phyloP scores from a whole-genome alignment of 2,888 invertebrate species.

The Dynastes maya region DNA sequence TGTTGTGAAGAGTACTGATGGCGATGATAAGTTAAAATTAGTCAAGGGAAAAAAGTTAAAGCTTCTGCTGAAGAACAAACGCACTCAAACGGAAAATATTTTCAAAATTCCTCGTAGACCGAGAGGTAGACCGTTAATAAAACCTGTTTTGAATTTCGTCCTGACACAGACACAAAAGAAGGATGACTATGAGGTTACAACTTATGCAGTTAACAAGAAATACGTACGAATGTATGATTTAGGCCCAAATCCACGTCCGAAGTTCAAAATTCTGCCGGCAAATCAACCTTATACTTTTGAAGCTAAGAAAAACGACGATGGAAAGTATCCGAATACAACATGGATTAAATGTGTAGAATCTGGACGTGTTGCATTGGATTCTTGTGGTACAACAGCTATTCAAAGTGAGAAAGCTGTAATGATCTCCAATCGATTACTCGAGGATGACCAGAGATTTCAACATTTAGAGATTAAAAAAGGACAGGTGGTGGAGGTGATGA shows the following conservation, averaged over 20 bases:
- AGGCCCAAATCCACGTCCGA: conserved; percentile 14
- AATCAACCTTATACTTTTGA: conserved; percentile 15
- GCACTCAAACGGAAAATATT: conserved; percentile 3
- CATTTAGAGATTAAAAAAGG: conserved; percentile 4
- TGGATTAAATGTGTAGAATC: conserved; percentile 4
- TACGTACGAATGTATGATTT: neutral
- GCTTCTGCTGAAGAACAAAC: neutral
- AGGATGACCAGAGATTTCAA: neutral
- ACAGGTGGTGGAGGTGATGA: neutral
- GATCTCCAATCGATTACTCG: neutral
- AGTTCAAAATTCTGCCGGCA: conserved; percentile 29
- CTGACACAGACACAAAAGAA: neutral
- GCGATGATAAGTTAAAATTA: no score
- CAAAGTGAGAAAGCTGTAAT: neutral
- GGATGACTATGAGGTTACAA: neutral
- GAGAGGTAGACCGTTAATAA: neutral
- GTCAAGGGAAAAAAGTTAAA: neutral
- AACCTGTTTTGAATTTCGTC: neutral
- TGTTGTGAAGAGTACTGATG: no score
- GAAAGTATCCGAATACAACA: conserved; percentile 37
- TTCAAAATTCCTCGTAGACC: no score
- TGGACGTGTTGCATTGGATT: no score
- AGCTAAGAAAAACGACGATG: neutral
- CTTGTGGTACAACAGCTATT: neutral
- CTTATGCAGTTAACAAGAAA: neutral